Evolutionary conservation across 2,888 invertebrate genomes (phyloP).

Genomic region (Rhopalosiphum nymphaeae): DNA sequence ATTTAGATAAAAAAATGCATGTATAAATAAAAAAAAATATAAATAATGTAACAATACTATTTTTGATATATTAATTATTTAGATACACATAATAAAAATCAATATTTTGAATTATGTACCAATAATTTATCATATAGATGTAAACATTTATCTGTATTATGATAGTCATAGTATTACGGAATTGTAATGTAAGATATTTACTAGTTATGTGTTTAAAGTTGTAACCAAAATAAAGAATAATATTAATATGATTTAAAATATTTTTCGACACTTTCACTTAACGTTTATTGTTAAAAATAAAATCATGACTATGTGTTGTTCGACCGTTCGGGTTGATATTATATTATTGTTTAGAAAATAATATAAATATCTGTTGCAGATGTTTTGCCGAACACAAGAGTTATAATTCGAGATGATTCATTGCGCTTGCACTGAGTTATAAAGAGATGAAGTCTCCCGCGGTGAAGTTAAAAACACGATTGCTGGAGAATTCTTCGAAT

Average conservation of each 20-base stretch:
- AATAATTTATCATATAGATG: not conserved
- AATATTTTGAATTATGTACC: not conserved
- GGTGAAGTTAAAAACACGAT: slow-evolving; percentile 54
- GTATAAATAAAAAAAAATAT: not conserved
- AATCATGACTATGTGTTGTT: not conserved
- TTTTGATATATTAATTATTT: not conserved
- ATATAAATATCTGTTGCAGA: slow-evolving; percentile 43
- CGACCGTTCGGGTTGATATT: not conserved
- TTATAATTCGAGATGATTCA: slow-evolving; percentile 29
- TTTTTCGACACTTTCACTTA: not conserved
- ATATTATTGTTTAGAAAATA: slow-evolving; percentile 24
- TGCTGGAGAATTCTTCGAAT: slow-evolving; percentile 57
- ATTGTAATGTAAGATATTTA: not conserved
- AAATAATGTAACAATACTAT: not conserved
- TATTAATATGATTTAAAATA: not conserved
- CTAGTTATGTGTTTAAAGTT: not conserved
- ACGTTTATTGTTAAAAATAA: not conserved
- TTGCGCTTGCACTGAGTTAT: not conserved
- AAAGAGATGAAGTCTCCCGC: slow-evolving; percentile 48
- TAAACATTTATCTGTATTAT: not conserved
- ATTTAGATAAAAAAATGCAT: slow-evolving; percentile 17
- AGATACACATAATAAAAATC: not conserved
- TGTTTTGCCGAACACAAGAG: slow-evolving; percentile 30
- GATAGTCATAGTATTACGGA: not conserved
- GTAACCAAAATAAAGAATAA: not conserved